Conservation (phyloP, 2,113 vertebrate genomes). For the Nymphicus hollandicus region DNA sequence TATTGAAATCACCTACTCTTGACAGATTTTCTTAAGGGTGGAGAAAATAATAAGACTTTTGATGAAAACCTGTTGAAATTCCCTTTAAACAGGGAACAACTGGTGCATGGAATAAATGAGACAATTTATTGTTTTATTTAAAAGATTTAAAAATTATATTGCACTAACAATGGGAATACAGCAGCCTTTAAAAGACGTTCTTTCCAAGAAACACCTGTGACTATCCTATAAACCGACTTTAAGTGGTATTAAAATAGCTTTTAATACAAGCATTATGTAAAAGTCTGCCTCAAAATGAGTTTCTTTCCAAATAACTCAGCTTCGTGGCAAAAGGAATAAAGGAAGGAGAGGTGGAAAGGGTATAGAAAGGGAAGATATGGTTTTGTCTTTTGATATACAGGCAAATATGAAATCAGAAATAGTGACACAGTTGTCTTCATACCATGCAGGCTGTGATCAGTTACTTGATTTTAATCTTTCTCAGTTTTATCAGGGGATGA, state of each 20-base stretch:
- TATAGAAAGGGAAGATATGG: not conserved
- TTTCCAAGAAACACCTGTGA: not conserved
- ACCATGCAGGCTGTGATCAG: not conserved
- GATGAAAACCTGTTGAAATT: conserved; percentile 1
- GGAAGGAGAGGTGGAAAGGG: not conserved
- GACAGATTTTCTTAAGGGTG: not conserved
- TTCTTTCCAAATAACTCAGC: not conserved
- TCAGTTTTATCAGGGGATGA: not conserved
- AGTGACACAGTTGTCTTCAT: not conserved
- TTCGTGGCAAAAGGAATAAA: not conserved
- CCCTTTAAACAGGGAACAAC: not conserved
- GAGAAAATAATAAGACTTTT: not conserved
- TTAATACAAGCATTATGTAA: not conserved
- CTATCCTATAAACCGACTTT: not conserved
- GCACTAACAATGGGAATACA: not conserved
- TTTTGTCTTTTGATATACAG: not conserved
- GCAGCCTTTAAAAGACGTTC: not conserved
- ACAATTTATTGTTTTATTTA: not conserved
- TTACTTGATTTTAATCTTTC: not conserved
- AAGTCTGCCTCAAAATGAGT: not conserved
- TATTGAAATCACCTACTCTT: not conserved
- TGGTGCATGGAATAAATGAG: not conserved
- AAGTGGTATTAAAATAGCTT: not conserved
- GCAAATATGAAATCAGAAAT: not conserved
- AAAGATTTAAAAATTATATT: not conserved